phyloP scores from a whole-genome alignment of 1,140 invertebrate genomes.

The Leptonema lineaticorne region DNA sequence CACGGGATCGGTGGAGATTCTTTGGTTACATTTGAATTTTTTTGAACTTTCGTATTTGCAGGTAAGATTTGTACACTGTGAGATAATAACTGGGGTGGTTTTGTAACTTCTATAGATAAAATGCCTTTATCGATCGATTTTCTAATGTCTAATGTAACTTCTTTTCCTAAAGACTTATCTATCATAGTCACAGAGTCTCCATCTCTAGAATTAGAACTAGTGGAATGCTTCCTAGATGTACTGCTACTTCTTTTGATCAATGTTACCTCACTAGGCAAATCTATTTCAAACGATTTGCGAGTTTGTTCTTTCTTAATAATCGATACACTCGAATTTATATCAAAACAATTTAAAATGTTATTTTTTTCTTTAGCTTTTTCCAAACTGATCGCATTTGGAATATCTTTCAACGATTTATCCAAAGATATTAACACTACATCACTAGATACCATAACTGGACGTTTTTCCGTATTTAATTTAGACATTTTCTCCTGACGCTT shows the following conservation, averaged over 20 bases:
- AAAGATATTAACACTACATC: slow-evolving; percentile 55
- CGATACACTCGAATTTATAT: slow-evolving; percentile 56
- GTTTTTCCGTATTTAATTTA: slow-evolving; percentile 48
- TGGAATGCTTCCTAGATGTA: slow-evolving; percentile 52
- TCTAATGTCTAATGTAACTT: slow-evolving; percentile 55
- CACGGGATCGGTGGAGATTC: slow-evolving; percentile 1
- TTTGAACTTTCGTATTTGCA: slow-evolving; percentile 24
- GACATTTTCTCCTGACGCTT: slow-evolving; percentile 53
- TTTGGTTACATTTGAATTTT: slow-evolving; percentile 5
- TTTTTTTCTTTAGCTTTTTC: slow-evolving; percentile 53
- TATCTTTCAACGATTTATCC: slow-evolving; percentile 52
- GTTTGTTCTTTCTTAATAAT: slow-evolving; percentile 55
- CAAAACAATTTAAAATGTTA: slow-evolving; percentile 54
- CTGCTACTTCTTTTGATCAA: slow-evolving; percentile 53
- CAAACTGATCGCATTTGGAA: slow-evolving; percentile 48
- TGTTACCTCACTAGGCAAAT: slow-evolving; percentile 53
- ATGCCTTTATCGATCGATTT: slow-evolving; percentile 54
- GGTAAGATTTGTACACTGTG: slow-evolving; percentile 22
- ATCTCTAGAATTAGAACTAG: slow-evolving; percentile 52
- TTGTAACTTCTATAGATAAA: slow-evolving; percentile 21
- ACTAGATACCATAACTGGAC: slow-evolving; percentile 53
- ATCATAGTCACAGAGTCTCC: slow-evolving; percentile 54
- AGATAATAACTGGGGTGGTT: slow-evolving; percentile 18
- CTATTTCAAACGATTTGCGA: slow-evolving; percentile 52
- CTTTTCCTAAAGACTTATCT: slow-evolving; percentile 54